phyloP scores from a whole-genome alignment of 2,888 invertebrate genomes.

The Micoletzkya japonica region DNA sequence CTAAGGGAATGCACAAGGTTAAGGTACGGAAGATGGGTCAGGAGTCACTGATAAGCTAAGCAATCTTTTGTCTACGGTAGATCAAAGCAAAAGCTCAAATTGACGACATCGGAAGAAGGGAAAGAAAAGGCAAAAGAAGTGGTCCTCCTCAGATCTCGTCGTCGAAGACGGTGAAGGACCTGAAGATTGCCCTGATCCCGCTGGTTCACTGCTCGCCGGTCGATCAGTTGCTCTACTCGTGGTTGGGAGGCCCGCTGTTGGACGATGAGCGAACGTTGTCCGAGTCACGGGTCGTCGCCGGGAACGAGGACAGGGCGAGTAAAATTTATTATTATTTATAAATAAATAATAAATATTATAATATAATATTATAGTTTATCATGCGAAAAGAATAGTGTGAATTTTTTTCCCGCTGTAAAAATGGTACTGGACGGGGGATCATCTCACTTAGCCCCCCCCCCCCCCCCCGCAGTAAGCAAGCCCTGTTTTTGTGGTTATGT shows the following conservation, averaged over 20 bases:
- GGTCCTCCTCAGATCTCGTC: slow-evolving; percentile 47
- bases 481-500: too few species aligned
- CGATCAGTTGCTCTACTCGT: slow-evolving; percentile 40
- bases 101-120: too few species aligned
- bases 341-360: neutral
- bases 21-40: too few species aligned
- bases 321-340: neutral
- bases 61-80: too few species aligned
- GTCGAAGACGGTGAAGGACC: slow-evolving; percentile 41
- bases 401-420: neutral
- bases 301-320: slow-evolving; percentile 45
- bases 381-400: too few species aligned
- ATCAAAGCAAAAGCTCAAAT: too few species aligned
- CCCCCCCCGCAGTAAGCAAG: too few species aligned
- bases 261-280: slow-evolving; percentile 50
- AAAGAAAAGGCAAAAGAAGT: too few species aligned
- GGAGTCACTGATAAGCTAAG: too few species aligned
- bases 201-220: slow-evolving; percentile 28
- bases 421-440: neutral
- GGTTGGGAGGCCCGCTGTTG: slow-evolving; percentile 33
- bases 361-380: too few species aligned
- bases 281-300: slow-evolving; percentile 44
- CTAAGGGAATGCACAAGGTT: slow-evolving; percentile 25
- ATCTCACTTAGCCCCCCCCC: neutral
- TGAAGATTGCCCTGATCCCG: slow-evolving; percentile 53